Conservation (phyloP, 2,113 vertebrate genomes). For the Menura novaehollandiae region DNA sequence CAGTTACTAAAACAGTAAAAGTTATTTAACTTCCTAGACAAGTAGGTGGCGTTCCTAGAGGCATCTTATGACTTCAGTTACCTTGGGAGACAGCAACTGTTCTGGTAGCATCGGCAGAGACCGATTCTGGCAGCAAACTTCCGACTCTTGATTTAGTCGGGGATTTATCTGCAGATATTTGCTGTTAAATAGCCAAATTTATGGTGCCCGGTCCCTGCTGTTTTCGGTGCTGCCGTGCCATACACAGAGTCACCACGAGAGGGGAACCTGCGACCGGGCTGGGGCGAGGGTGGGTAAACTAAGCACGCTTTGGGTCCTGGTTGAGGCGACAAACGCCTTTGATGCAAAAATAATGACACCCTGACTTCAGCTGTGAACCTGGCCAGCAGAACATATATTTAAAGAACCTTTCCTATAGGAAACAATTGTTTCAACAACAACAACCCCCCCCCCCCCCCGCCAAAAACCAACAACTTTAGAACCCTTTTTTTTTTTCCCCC, state of each 20-base stretch:
- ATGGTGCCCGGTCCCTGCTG: background rate
- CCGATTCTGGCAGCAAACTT: background rate
- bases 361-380: background rate
- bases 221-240: background rate
- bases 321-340: background rate
- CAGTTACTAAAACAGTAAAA: background rate
- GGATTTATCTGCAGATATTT: background rate
- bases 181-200: background rate
- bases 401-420: background rate
- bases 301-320: background rate
- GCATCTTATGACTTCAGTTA: background rate
- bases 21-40: background rate
- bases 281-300: background rate
- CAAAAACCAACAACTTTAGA: background rate
- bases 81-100: background rate
- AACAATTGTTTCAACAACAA: background rate
- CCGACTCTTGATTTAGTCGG: background rate
- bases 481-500: background rate
- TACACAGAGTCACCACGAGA: conserved; percentile 25
- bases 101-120: background rate
- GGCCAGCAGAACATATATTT: background rate
- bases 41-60: background rate
- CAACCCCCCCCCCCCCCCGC: too few relatives aligned
- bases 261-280: conserved; percentile 35
- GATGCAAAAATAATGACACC: background rate